A percentile compares a stretch with the other conserved stretches of the same genome.
These are phyloP conservation scores for Fistularia tabacaria DNA, from an alignment of 2,797 vertebrate species.

Conservation along the genomic window DNA sequence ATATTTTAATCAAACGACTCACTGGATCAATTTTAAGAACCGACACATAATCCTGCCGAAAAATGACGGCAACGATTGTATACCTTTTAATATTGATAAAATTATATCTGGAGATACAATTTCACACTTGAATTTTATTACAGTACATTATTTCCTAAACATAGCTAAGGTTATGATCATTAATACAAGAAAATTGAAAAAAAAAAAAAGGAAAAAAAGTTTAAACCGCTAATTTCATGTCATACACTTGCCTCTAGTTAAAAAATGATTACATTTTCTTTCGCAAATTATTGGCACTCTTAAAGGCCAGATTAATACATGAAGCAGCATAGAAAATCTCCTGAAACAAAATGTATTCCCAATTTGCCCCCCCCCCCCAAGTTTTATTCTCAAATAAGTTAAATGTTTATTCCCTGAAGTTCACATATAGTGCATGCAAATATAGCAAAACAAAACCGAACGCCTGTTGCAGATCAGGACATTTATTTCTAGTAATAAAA, in stretches of 20 bases:
- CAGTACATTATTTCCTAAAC: constrained; percentile 18
- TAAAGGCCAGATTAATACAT: constrained; percentile 33
- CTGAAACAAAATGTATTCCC: not conserved
- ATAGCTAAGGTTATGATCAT: constrained; percentile 16
- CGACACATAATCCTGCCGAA: not conserved
- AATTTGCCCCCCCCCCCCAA: not conserved
- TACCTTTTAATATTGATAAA: constrained; percentile 57
- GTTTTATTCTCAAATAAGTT: constrained; percentile 10
- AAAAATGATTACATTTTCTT: constrained; percentile 1
- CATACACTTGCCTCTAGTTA: not conserved
- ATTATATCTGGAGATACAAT: constrained; percentile 32
- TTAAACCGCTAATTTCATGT: constrained; percentile 14
- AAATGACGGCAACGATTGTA: not conserved
- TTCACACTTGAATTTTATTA: constrained; percentile 2
- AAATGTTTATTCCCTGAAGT: constrained; percentile 46
- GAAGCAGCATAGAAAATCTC: constrained; percentile 26
- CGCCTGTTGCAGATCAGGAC: too few species aligned
- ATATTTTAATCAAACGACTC: not conserved
- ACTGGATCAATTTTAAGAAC: not conserved
- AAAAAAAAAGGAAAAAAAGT: constrained; percentile 27
- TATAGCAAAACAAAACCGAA: too few species aligned
- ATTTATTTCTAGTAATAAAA: too few species aligned
- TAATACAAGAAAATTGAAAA: constrained; percentile 7
- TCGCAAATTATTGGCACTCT: constrained; percentile 38
- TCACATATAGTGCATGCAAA: constrained; percentile 45